Evolutionary conservation across 2,797 vertebrate genomes (phyloP).

Genomic region (Anabas testudineus): DNA sequence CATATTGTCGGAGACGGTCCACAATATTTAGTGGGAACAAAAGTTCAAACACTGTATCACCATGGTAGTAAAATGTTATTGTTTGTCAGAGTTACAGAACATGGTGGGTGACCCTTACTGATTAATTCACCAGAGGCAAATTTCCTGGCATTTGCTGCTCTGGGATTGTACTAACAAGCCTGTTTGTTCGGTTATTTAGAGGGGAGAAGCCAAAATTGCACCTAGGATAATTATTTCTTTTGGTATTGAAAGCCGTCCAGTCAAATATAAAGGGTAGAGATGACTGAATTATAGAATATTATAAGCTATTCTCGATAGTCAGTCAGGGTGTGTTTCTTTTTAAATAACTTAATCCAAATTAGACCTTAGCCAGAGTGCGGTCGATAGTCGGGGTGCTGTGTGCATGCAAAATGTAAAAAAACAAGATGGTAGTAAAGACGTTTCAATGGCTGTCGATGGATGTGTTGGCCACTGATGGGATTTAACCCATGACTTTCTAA

Average conservation of each 20-base stretch:
- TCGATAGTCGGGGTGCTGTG: slow-evolving; percentile 23
- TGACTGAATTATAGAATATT: slow-evolving; percentile 31
- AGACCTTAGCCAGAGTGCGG: slow-evolving; percentile 28
- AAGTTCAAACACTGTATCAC: slow-evolving; percentile 6
- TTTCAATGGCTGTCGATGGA: slow-evolving; percentile 33
- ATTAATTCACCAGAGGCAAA: slow-evolving; percentile 37
- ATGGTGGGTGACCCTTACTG: slow-evolving; percentile 18
- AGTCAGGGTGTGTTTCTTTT: slow-evolving; percentile 53
- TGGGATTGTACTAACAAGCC: slow-evolving; percentile 35
- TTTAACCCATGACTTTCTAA: slow-evolving; percentile 64
- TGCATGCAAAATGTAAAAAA: slow-evolving; percentile 48
- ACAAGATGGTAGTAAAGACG: slow-evolving; percentile 13
- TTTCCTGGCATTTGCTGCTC: slow-evolving; percentile 22
- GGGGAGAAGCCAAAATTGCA: slow-evolving; percentile 29
- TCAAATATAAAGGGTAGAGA: slow-evolving; percentile 35
- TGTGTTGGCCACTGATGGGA: slow-evolving; percentile 34
- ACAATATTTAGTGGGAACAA: slow-evolving; percentile 10
- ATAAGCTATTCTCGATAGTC: slow-evolving; percentile 38
- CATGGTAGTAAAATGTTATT: slow-evolving; percentile 7
- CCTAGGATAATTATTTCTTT: slow-evolving; percentile 48
- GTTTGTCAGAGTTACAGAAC: neutral
- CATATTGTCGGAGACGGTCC: slow-evolving; percentile 2
- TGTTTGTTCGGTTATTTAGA: slow-evolving; percentile 45
- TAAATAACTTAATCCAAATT: slow-evolving; percentile 63
- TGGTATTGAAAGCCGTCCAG: slow-evolving; percentile 44